These are phyloP conservation scores for Chunga burmeisteri DNA, from an alignment of 2,113 vertebrate species.

Conservation along the genomic window DNA sequence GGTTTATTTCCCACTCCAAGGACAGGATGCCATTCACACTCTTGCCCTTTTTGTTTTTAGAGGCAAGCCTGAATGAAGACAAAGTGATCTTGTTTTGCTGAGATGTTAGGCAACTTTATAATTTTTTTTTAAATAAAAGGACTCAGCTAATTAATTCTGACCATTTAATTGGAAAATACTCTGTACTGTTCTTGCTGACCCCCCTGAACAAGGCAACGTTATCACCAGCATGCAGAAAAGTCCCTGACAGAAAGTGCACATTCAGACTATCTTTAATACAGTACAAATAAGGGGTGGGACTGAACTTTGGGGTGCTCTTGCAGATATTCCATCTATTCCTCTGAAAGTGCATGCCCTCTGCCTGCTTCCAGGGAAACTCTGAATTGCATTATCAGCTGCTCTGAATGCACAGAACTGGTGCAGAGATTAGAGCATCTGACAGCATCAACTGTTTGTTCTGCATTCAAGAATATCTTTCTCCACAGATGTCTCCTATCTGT, in stretches of 20 bases:
- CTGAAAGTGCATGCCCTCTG: not conserved
- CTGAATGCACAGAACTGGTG: not conserved
- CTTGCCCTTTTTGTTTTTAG: slow-evolving; percentile 1
- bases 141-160: not conserved
- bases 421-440: not conserved
- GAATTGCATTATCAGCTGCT: not conserved
- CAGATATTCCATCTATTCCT: not conserved
- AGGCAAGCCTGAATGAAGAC: not conserved
- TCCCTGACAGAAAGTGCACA: slow-evolving; percentile 13
- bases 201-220: slow-evolving; percentile 45
- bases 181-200: slow-evolving; percentile 29
- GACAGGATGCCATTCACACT: not conserved
- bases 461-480: not conserved
- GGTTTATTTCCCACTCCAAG: not conserved
- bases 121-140: not conserved
- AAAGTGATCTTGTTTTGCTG: slow-evolving; percentile 18
- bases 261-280: slow-evolving; percentile 6
- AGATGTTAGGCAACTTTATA: not conserved
- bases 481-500: not conserved
- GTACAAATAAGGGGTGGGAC: slow-evolving; percentile 27
- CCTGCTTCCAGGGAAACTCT: slow-evolving; percentile 7
- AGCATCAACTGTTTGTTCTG: not conserved
- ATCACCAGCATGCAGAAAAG: slow-evolving; percentile 15
- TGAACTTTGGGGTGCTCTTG: slow-evolving; percentile 31
- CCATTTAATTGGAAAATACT: slow-evolving; percentile 27